phyloP scores from a whole-genome alignment of 2,113 vertebrate species.

The Labeo catla region DNA sequence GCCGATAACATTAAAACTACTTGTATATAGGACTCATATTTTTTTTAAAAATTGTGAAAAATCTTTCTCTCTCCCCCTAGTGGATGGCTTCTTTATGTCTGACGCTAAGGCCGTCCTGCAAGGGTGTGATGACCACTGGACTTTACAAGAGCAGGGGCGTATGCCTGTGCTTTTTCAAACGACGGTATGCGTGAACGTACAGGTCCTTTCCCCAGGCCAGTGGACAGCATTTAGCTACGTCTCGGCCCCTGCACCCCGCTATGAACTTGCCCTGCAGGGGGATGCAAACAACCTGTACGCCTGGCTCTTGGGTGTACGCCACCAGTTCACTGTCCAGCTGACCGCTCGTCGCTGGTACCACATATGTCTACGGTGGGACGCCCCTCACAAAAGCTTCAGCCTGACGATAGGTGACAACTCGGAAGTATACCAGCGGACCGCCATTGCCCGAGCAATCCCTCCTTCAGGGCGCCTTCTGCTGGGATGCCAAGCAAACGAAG shows the following conservation, averaged over 20 bases:
- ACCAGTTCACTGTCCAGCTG: conserved; percentile 67
- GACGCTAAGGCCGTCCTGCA: conserved; percentile 72
- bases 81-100: conserved; percentile 66
- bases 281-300: conserved; percentile 66
- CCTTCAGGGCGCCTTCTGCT: conserved; percentile 66
- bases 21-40: no score
- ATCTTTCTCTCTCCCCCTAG: conserved; percentile 23
- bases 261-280: conserved; percentile 73
- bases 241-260: conserved; percentile 48
- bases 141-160: conserved; percentile 58
- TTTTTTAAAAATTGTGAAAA: neutral
- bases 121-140: conserved; percentile 75
- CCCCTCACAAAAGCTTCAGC: conserved; percentile 61
- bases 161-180: conserved; percentile 66
- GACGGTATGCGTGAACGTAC: conserved; percentile 74
- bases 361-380: conserved; percentile 71
- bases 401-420: conserved; percentile 64
- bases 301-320: conserved; percentile 73
- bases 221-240: conserved; percentile 78
- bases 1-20: no score
- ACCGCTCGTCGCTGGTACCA: conserved; percentile 63
- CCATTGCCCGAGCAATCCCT: conserved; percentile 62
- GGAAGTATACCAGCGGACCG: conserved; percentile 41
- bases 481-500: conserved; percentile 65
- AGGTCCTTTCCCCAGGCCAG: conserved; percentile 62